Percentiles rank a stretch among this genome's conserved stretches.
These are phyloP conservation scores for Peromyscus leucopus DNA, from an alignment of 2,113 vertebrate genomes.

Conservation along the genomic window DNA sequence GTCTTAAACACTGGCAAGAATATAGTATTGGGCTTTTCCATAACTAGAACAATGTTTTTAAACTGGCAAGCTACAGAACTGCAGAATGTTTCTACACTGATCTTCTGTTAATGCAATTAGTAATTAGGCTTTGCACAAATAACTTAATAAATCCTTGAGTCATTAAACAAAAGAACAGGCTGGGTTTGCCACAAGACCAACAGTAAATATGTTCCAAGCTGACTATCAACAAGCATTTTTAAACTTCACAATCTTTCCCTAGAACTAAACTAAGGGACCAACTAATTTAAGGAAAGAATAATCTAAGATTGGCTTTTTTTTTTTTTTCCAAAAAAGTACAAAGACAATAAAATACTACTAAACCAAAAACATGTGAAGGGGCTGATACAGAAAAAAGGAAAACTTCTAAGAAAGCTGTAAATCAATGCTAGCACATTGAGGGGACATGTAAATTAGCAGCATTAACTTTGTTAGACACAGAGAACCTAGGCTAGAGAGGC, in stretches of 20 bases:
- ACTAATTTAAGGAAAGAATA: neutral
- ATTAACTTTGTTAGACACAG: slow-evolving; percentile 5
- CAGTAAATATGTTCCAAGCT: neutral
- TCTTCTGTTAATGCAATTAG: slow-evolving; percentile 91
- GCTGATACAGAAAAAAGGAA: neutral
- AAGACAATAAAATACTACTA: slow-evolving; percentile 35
- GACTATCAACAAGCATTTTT: slow-evolving; percentile 20
- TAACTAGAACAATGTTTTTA: slow-evolving; percentile 87
- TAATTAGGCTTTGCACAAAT: slow-evolving; percentile 90
- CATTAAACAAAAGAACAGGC: slow-evolving; percentile 62
- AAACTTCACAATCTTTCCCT: slow-evolving; percentile 16
- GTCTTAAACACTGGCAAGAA: slow-evolving; percentile 80
- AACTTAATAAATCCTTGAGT: slow-evolving; percentile 91
- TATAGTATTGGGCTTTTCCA: slow-evolving; percentile 81
- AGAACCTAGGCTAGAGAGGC: neutral
- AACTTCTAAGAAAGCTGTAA: slow-evolving; percentile 31
- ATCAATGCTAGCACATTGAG: slow-evolving; percentile 3
- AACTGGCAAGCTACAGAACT: slow-evolving; percentile 85
- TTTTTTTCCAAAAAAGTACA: neutral
- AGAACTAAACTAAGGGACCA: slow-evolving; percentile 9
- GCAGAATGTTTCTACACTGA: slow-evolving; percentile 90
- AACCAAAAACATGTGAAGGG: neutral
- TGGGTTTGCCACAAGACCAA: slow-evolving; percentile 29
- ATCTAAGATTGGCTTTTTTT: neutral
- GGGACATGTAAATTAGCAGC: slow-evolving; percentile 22